Percentiles rank a stretch among this genome's conserved stretches.
Conservation (phyloP, 2,888 invertebrate genomes). For the Pollenia amentaria region DNA sequence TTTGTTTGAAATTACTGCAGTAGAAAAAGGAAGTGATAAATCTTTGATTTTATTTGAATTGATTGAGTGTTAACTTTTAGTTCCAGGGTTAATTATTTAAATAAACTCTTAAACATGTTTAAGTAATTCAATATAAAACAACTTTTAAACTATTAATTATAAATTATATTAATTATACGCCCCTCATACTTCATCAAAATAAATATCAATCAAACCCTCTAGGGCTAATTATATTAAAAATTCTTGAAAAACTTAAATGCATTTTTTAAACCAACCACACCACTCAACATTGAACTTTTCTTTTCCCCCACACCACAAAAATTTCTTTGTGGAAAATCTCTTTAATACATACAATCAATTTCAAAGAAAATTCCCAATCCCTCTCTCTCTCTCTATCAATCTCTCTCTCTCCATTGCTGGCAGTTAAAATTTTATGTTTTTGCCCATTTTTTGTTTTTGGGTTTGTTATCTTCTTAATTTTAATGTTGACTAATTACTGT, state of each 20-base stretch:
- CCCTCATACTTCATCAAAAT: neutral
- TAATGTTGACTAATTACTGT: slow-evolving; percentile 52
- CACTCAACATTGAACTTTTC: neutral
- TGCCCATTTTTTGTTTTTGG: neutral
- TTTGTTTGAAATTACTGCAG: no score
- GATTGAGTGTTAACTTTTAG: no score
- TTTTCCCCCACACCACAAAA: neutral
- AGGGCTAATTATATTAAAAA: neutral
- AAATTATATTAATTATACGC: neutral
- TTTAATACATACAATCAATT: slow-evolving; percentile 21
- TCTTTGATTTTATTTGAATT: no score
- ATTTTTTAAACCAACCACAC: neutral
- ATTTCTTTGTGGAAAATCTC: slow-evolving; percentile 1
- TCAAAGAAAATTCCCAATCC: neutral
- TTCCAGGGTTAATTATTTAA: no score
- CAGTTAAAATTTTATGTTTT: neutral
- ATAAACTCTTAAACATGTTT: no score
- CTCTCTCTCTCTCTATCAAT: neutral
- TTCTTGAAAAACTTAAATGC: neutral
- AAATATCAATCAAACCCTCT: slow-evolving; percentile 15
- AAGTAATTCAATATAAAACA: no score
- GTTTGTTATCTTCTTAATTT: slow-evolving; percentile 17
- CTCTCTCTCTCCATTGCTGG: neutral
- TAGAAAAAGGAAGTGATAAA: no score
- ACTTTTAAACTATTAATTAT: neutral